Conservation (phyloP, 2,113 vertebrate species). For the Silurus meridionalis region DNA sequence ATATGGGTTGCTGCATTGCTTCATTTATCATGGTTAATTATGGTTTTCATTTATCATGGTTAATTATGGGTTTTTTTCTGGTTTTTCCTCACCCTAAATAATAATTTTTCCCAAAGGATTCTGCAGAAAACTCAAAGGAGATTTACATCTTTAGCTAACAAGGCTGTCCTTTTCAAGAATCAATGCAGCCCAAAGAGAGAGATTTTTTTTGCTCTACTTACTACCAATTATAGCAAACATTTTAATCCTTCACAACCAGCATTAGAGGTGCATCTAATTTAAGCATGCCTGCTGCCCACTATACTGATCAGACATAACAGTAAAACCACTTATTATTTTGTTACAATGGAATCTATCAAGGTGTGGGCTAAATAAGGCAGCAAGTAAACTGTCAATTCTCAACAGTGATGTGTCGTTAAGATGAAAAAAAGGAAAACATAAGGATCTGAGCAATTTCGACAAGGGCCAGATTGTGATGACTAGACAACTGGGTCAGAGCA, state of each 20-base stretch:
- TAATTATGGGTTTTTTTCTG: slow-evolving; percentile 6
- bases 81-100: slow-evolving; percentile 6
- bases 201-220: not conserved
- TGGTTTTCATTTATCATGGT: too few species aligned
- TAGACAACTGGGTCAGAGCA: too few species aligned
- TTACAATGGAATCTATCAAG: too few species aligned
- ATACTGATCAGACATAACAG: not conserved
- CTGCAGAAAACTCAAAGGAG: not conserved
- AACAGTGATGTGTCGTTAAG: too few species aligned
- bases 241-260: not conserved
- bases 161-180: not conserved
- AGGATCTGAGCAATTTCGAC: too few species aligned
- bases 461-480: too few species aligned
- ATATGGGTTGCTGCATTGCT: not conserved
- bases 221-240: not conserved
- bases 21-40: too few species aligned
- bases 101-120: not conserved
- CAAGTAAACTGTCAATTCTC: too few species aligned
- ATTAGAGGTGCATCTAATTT: not conserved
- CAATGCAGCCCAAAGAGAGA: not conserved
- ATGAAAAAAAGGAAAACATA: too few species aligned
- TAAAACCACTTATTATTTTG: too few species aligned
- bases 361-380: too few species aligned
- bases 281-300: not conserved
- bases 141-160: not conserved